A percentile compares a stretch with the other conserved stretches of the same genome.
Evolutionary conservation across 2,888 invertebrate species (phyloP).

Genomic region (Drosophila algonquin): DNA sequence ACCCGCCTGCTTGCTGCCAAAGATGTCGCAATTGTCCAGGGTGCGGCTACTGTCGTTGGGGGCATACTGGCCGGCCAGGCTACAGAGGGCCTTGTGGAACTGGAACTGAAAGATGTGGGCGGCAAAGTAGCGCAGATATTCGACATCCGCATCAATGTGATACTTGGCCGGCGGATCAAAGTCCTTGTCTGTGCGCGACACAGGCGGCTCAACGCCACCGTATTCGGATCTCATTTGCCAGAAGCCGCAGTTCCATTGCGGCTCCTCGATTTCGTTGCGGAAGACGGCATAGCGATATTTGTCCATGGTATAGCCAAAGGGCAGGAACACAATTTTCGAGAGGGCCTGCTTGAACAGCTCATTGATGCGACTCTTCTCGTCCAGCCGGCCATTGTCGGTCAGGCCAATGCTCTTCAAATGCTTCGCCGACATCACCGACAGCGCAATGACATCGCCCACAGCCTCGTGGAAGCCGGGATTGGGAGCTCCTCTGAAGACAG

Average conservation of each 20-base stretch:
- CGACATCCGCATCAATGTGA: constrained; percentile 89
- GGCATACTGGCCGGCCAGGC: constrained; percentile 90
- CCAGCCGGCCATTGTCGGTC: constrained; percentile 86
- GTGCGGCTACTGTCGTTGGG: constrained; percentile 80
- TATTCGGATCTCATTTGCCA: constrained; percentile 87
- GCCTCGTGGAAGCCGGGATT: constrained; percentile 89
- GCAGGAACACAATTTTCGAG: constrained; percentile 88
- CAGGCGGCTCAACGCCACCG: constrained; percentile 88
- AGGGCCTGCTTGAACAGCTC: constrained; percentile 86
- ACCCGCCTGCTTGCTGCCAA: constrained; percentile 91
- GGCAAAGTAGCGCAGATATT: constrained; percentile 89
- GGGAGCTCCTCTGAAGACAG: constrained; percentile 86
- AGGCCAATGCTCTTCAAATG: constrained; percentile 89
- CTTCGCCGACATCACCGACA: constrained; percentile 88
- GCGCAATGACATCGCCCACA: constrained; percentile 89
- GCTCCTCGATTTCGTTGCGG: constrained; percentile 86
- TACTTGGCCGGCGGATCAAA: constrained; percentile 92
- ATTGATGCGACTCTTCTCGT: constrained; percentile 87
- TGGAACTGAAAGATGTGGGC: constrained; percentile 92
- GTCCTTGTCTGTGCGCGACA: constrained; percentile 87
- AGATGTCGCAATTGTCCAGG: constrained; percentile 92
- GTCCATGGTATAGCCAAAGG: constrained; percentile 89
- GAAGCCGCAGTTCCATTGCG: constrained; percentile 88
- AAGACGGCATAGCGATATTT: constrained; percentile 89
- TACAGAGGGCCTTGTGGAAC: constrained; percentile 89